Conservation (phyloP, 2,888 invertebrate species). For the Acanthococcus lagerstroemiae region DNA sequence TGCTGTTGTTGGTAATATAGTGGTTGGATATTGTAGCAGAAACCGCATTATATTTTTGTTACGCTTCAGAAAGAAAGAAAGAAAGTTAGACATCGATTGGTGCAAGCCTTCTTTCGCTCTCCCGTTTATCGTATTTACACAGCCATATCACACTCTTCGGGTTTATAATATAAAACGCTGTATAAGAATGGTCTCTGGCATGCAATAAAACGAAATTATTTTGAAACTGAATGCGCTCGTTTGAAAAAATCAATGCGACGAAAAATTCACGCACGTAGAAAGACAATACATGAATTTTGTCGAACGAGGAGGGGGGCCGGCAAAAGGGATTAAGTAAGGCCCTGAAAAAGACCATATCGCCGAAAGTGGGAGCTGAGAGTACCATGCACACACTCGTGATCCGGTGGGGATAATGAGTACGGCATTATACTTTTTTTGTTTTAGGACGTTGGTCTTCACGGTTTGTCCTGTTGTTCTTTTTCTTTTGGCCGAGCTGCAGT, state of each 20-base stretch:
- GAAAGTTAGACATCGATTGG: constrained; percentile 22
- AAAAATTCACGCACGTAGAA: background rate
- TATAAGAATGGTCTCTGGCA: no score
- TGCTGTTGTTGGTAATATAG: no score
- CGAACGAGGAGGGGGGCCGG: no score
- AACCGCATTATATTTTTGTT: constrained; percentile 19
- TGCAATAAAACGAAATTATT: no score
- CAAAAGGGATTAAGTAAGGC: background rate
- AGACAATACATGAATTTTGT: background rate
- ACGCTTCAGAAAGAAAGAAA: constrained; percentile 20
- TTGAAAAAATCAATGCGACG: background rate
- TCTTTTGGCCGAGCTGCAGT: background rate
- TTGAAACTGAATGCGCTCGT: background rate
- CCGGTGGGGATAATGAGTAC: no score
- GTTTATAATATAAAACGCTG: no score
- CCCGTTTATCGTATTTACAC: constrained; percentile 10
- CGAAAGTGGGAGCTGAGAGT: no score
- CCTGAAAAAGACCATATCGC: no score
- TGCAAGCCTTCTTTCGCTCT: constrained; percentile 12
- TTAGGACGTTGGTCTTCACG: background rate
- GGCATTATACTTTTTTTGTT: no score
- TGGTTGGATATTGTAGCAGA: constrained; percentile 7
- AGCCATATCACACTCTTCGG: no score
- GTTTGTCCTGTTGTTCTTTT: no score
- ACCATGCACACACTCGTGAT: no score